A percentile compares a stretch with the other conserved stretches of the same genome.
Conservation (phyloP, 2,888 invertebrate species). For the Zygogramma bicolorata region DNA sequence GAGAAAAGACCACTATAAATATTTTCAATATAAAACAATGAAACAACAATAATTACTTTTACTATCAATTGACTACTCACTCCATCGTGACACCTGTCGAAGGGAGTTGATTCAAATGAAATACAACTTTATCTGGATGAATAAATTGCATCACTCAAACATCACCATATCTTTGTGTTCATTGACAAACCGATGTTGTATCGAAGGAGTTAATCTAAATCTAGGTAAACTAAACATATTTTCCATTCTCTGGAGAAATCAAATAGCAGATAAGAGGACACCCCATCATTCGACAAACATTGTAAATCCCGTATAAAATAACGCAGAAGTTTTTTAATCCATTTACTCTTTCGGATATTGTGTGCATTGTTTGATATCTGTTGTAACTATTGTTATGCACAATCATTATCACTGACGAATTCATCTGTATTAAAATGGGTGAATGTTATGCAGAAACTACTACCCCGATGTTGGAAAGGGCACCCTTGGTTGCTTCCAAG, state of each 20-base stretch:
- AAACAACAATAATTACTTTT: no score
- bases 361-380: neutral
- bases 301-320: neutral
- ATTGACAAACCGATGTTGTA: neutral
- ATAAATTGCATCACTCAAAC: neutral
- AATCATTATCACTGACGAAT: neutral
- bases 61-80: no score
- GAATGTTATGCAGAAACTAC: conserved; percentile 15
- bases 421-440: conserved; percentile 4
- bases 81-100: neutral
- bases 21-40: no score
- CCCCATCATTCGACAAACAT: neutral
- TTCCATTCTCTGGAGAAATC: neutral
- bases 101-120: no score
- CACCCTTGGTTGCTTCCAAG: conserved; percentile 20
- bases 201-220: neutral
- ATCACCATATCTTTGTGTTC: neutral
- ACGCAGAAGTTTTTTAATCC: neutral
- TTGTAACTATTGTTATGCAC: neutral
- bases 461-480: conserved; percentile 27
- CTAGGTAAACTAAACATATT: conserved; percentile 8
- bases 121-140: neutral
- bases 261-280: neutral
- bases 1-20: no score
- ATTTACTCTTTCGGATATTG: neutral